These are phyloP conservation scores for Phortica magna DNA, from an alignment of 2,888 invertebrate genomes.

Conservation along the genomic window DNA sequence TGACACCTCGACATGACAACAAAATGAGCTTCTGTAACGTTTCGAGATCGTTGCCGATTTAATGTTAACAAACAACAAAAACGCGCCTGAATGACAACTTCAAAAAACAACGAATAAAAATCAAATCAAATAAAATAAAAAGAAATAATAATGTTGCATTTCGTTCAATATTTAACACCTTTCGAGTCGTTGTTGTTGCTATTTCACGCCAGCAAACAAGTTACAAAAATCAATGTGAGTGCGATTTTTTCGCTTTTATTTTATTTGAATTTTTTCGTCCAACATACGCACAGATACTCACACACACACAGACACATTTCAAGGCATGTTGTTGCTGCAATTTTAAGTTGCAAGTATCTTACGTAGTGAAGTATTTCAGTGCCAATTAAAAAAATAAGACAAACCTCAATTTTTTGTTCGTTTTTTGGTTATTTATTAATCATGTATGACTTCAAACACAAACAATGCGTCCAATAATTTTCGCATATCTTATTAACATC, in stretches of 20 bases:
- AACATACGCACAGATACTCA: neutral
- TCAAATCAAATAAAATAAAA: conserved; percentile 13
- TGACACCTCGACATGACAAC: conserved; percentile 72
- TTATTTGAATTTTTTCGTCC: neutral
- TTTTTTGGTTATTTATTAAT: no score
- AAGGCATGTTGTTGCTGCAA: no score
- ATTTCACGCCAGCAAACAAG: conserved; percentile 6
- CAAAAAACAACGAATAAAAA: conserved; percentile 40
- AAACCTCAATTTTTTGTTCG: no score
- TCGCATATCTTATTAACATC: no score
- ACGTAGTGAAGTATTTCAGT: no score
- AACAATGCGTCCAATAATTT: no score
- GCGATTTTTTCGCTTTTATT: no score
- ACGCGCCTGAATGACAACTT: conserved; percentile 60
- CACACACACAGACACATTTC: no score
- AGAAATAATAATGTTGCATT: conserved; percentile 42
- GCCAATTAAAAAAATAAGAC: no score
- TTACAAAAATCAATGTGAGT: neutral
- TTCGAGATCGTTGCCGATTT: conserved; percentile 55
- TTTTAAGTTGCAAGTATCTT: no score
- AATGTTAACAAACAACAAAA: conserved; percentile 38
- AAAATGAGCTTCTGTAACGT: conserved; percentile 72
- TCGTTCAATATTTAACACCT: conserved; percentile 69
- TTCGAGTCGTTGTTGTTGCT: conserved; percentile 2
- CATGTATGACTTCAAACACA: no score